Evolutionary conservation across 2,113 vertebrate genomes (phyloP).

Genomic region (Heterocephalus glaber): DNA sequence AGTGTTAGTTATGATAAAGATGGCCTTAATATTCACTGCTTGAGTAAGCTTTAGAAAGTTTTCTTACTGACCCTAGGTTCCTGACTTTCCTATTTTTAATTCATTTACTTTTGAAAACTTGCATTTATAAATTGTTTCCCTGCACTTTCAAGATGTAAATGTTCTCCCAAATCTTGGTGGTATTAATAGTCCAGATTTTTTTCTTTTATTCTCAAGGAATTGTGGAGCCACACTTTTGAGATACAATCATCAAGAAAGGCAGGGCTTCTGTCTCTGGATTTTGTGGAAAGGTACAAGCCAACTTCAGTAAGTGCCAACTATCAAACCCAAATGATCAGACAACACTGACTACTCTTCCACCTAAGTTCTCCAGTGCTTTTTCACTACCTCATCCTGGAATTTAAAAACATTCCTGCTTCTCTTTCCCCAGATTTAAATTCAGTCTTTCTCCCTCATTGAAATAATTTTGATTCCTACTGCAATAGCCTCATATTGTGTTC

Average conservation of each 20-base stretch:
- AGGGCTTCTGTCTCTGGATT: background rate
- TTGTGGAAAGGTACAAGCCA: background rate
- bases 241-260: background rate
- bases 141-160: background rate
- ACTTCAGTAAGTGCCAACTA: background rate
- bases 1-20: background rate
- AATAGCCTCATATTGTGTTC: background rate
- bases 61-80: background rate
- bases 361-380: background rate
- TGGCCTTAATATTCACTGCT: background rate
- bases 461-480: background rate
- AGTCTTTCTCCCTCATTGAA: background rate
- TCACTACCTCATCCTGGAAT: background rate
- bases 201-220: background rate
- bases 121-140: background rate
- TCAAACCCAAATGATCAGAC: background rate
- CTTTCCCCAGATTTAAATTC: background rate
- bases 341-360: background rate
- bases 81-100: background rate
- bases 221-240: background rate
- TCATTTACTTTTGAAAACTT: slow-evolving; percentile 11
- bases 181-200: background rate
- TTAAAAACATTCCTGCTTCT: background rate
- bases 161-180: background rate
- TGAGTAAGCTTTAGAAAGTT: background rate